Percentiles rank a stretch among this genome's conserved stretches.
Conservation (phyloP, 2,113 vertebrate genomes). For the Apistogramma diplotaenia region DNA sequence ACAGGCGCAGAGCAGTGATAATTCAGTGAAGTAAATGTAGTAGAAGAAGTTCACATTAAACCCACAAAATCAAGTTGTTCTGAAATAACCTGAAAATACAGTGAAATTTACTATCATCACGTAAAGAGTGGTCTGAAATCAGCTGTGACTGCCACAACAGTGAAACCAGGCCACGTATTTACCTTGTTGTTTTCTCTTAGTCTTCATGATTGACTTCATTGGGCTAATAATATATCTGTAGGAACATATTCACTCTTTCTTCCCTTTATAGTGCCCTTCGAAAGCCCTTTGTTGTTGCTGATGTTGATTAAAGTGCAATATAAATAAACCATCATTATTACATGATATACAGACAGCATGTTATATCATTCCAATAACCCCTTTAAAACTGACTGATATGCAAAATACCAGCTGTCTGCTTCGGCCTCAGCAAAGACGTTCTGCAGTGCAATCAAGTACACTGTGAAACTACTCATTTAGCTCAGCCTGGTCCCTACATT, state of each 20-base stretch:
- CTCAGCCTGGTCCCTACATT: slow-evolving; percentile 13
- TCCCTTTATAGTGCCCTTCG: not conserved
- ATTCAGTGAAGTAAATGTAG: not conserved
- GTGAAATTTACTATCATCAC: not conserved
- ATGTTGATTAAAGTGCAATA: not conserved
- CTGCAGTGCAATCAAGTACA: slow-evolving; percentile 10
- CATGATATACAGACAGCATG: not conserved
- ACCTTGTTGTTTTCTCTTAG: not conserved
- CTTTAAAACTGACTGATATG: not conserved
- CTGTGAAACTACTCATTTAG: slow-evolving; percentile 30
- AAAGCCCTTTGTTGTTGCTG: not conserved
- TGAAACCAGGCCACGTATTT: not conserved
- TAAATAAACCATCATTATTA: not conserved
- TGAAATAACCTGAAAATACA: not conserved
- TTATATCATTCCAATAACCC: not conserved
- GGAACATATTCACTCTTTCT: not conserved
- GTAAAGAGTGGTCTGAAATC: not conserved
- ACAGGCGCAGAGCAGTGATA: not conserved
- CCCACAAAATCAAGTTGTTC: not conserved
- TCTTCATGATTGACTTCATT: not conserved
- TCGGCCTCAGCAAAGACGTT: slow-evolving; percentile 1
- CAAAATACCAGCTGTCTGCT: slow-evolving; percentile 30
- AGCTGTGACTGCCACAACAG: not conserved
- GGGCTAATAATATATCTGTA: not conserved
- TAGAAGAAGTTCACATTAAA: not conserved